Evolutionary conservation across 2,113 vertebrate species (phyloP).

Genomic region (Columbina picui): DNA sequence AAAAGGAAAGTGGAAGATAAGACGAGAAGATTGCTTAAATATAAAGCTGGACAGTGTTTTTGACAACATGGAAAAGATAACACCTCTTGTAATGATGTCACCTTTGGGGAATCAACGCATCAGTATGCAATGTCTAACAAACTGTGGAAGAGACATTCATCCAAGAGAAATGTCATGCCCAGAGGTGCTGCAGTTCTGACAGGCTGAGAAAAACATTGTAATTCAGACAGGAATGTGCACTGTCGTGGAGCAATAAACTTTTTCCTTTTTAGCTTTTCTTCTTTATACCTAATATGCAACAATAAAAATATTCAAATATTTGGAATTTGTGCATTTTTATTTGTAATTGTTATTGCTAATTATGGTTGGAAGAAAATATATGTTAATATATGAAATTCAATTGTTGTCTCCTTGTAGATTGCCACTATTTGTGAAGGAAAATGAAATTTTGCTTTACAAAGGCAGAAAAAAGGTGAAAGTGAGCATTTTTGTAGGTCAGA

Average conservation of each 20-base stretch:
- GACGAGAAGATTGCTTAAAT: neutral
- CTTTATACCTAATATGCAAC: fast-evolving
- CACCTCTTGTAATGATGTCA: conserved; percentile 47
- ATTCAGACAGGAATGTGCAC: neutral
- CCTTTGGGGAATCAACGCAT: neutral
- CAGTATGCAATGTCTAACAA: conserved; percentile 50
- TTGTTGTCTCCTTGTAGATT: neutral
- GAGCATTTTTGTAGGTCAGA: neutral
- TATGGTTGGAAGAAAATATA: neutral
- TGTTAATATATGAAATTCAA: neutral
- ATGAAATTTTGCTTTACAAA: neutral
- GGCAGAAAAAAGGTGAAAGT: neutral
- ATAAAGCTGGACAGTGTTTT: neutral
- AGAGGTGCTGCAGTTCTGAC: conserved; percentile 36
- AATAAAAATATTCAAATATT: neutral
- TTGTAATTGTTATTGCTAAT: neutral
- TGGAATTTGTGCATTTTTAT: neutral
- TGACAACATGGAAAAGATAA: conserved; percentile 11
- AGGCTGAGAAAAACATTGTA: conserved; percentile 17
- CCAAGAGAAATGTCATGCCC: conserved; percentile 59
- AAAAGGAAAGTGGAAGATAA: neutral
- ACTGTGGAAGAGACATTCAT: conserved; percentile 40
- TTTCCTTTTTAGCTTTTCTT: neutral
- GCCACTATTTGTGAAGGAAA: neutral
- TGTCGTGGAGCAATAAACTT: neutral